phyloP scores from a whole-genome alignment of 1,140 invertebrate genomes.

The Penaeus indicus region DNA sequence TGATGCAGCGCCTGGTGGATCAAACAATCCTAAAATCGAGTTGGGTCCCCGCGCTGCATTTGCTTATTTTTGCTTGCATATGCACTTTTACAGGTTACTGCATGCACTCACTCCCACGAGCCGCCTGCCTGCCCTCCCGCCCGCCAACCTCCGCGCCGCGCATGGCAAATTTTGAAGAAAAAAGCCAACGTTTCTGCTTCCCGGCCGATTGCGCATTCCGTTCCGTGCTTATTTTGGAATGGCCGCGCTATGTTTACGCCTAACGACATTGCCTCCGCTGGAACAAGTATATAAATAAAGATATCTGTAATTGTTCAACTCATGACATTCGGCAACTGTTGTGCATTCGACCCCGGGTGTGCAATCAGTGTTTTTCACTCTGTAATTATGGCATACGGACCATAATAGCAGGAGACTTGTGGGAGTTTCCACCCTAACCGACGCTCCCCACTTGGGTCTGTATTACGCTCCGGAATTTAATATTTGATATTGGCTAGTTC shows the following conservation, averaged over 20 bases:
- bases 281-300: constrained; percentile 36
- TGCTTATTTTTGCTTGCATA: constrained; percentile 9
- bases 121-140: background rate
- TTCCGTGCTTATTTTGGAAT: constrained; percentile 6
- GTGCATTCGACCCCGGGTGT: constrained; percentile 38
- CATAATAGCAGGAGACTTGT: constrained; percentile 42
- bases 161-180: constrained; percentile 23
- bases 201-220: too few relatives aligned
- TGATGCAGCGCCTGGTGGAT: too few relatives aligned
- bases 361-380: constrained; percentile 57
- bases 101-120: constrained; percentile 1
- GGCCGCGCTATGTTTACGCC: constrained; percentile 18
- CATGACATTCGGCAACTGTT: constrained; percentile 40
- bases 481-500: constrained; percentile 52
- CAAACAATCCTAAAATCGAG: too few relatives aligned
- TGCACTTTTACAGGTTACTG: constrained; percentile 49
- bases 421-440: constrained; percentile 48
- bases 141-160: constrained; percentile 14
- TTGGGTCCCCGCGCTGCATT: too few relatives aligned
- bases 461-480: constrained; percentile 53
- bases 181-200: background rate
- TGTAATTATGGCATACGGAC: constrained; percentile 55
- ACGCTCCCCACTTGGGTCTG: constrained; percentile 47
- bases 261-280: background rate
- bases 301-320: constrained; percentile 33